These are phyloP conservation scores for Coptodon rendalli DNA, from an alignment of 2,113 vertebrate genomes.

Conservation along the genomic window DNA sequence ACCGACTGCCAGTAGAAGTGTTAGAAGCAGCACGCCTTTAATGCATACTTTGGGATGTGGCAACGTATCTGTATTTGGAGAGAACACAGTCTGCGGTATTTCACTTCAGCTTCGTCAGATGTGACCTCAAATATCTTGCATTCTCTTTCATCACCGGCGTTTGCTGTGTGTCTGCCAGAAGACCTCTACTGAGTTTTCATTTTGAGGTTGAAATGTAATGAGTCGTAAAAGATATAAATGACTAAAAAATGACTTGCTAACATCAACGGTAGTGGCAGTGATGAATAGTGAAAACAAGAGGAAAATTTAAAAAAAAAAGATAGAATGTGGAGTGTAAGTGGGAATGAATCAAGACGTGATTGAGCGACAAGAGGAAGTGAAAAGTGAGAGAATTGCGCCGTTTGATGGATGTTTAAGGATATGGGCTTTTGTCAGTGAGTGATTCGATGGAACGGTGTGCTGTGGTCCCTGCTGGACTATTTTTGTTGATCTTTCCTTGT, in stretches of 20 bases:
- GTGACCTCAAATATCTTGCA: conserved; percentile 7
- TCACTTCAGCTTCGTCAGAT: neutral
- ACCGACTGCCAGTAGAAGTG: neutral
- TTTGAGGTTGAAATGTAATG: conserved; percentile 46
- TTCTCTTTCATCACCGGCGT: conserved; percentile 19
- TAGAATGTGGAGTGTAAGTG: neutral
- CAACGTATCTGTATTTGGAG: conserved; percentile 20
- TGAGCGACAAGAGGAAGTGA: conserved; percentile 38
- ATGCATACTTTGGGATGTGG: neutral
- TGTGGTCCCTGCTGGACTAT: conserved; percentile 42
- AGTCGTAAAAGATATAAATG: conserved; percentile 37
- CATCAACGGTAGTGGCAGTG: conserved; percentile 3
- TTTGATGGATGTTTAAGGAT: conserved; percentile 48
- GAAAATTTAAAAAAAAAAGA: neutral
- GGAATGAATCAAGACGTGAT: conserved; percentile 9
- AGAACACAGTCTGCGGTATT: neutral
- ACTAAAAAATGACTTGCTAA: conserved; percentile 34
- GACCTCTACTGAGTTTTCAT: conserved; percentile 38
- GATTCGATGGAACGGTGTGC: conserved; percentile 20
- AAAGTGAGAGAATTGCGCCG: conserved; percentile 41
- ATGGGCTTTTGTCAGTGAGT: conserved; percentile 43
- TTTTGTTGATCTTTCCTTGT: conserved; percentile 62
- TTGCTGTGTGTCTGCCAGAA: conserved; percentile 26
- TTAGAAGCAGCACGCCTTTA: neutral
- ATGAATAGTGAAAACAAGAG: conserved; percentile 24